These are phyloP conservation scores for Octonoba sinensis DNA, from an alignment of 2,888 invertebrate species.

Conservation along the genomic window DNA sequence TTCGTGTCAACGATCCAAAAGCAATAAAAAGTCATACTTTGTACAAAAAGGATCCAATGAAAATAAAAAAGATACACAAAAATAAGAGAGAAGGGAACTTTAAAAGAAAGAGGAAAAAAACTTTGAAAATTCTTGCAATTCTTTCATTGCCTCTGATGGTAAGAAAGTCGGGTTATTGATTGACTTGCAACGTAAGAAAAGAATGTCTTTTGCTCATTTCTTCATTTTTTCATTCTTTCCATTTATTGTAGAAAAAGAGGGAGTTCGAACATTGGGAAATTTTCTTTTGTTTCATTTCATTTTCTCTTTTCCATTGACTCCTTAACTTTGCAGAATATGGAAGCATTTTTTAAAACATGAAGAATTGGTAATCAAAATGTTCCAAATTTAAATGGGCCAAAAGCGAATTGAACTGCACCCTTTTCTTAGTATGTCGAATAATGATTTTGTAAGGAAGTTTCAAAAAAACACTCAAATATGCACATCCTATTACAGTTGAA, in stretches of 20 bases:
- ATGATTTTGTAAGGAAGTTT: too few species aligned
- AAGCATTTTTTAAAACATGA: conserved; percentile 16
- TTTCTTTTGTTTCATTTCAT: conserved; percentile 47
- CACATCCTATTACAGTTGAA: too few species aligned
- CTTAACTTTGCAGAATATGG: conserved; percentile 23
- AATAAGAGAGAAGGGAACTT: conserved; percentile 9
- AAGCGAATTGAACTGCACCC: too few species aligned
- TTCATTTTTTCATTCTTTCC: conserved; percentile 33
- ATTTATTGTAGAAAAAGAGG: conserved; percentile 23
- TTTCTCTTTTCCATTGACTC: conserved; percentile 10
- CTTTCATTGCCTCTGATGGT: conserved; percentile 55
- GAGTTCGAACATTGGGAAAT: conserved; percentile 36
- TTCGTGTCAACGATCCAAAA: conserved; percentile 54
- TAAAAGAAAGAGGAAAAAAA: conserved; percentile 33
- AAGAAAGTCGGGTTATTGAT: conserved; percentile 58
- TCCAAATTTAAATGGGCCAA: background rate
- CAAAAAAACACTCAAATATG: too few species aligned
- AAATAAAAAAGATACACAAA: conserved; percentile 38
- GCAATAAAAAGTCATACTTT: conserved; percentile 47
- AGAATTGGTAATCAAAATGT: conserved; percentile 12
- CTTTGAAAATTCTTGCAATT: conserved; percentile 52
- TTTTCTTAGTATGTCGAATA: too few species aligned
- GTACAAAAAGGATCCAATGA: conserved; percentile 13
- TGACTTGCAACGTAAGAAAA: conserved; percentile 52
- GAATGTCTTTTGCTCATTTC: conserved; percentile 43